A percentile compares a stretch with the other conserved stretches of the same genome.
Conservation (phyloP, 2,113 vertebrate species). For the Pterocles gutturalis region DNA sequence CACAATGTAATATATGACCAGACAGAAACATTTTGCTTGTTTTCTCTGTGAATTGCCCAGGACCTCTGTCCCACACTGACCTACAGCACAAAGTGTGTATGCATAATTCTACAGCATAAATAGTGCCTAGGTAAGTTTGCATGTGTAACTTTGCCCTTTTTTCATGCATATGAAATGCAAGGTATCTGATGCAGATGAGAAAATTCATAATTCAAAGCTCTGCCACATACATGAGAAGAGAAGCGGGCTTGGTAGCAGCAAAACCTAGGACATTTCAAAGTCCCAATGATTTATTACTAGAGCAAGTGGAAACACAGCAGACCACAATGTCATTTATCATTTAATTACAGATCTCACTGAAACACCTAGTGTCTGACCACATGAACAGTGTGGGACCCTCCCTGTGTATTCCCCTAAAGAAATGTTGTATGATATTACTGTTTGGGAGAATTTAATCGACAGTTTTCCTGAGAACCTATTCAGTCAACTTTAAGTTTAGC, state of each 20-base stretch:
- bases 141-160: background rate
- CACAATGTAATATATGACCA: background rate
- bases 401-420: background rate
- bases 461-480: background rate
- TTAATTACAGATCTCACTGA: conserved; percentile 45
- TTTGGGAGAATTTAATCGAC: background rate
- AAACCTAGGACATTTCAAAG: conserved; percentile 63
- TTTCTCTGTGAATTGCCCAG: background rate
- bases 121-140: background rate
- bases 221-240: background rate
- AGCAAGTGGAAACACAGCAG: conserved; percentile 67
- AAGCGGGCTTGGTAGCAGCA: conserved; percentile 15
- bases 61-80: background rate
- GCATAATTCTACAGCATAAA: background rate
- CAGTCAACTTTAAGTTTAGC: background rate
- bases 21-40: background rate
- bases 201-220: conserved; percentile 2
- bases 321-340: conserved; percentile 67
- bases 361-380: background rate
- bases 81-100: background rate
- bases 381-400: background rate
- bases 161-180: background rate
- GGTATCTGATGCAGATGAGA: background rate
- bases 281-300: conserved; percentile 72
- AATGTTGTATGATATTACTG: background rate